Evolutionary conservation across 2,797 vertebrate genomes (phyloP).

Genomic region (Glossophaga mutica): DNA sequence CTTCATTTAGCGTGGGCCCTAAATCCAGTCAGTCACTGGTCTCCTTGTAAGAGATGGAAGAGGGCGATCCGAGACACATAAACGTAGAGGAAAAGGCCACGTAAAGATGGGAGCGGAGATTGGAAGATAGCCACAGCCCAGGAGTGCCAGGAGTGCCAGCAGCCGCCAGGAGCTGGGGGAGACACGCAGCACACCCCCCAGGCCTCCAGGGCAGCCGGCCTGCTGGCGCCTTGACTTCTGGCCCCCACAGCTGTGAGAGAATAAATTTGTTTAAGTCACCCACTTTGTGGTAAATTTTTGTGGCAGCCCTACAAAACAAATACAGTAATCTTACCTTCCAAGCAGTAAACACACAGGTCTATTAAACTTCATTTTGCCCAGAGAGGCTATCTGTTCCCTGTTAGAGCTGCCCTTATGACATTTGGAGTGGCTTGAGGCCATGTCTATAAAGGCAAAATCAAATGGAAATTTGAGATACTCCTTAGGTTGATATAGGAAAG

Average conservation of each 20-base stretch:
- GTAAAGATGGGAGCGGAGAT: neutral
- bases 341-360: neutral
- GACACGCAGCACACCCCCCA: accelerated
- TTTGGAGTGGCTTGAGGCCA: neutral
- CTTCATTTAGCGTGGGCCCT: neutral
- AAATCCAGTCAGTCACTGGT: neutral
- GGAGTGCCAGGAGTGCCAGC: no score
- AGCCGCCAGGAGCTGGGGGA: neutral
- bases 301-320: neutral
- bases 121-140: neutral
- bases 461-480: neutral
- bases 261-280: neutral
- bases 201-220: neutral
- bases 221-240: neutral
- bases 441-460: neutral
- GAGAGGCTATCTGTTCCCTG: neutral
- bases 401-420: neutral
- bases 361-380: neutral
- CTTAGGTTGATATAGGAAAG: neutral
- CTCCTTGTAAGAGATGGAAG: neutral
- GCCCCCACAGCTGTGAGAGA: neutral
- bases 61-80: neutral
- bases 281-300: neutral
- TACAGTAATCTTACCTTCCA: neutral
- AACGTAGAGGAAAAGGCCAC: neutral